Percentiles rank a stretch among this genome's conserved stretches.
Conservation (phyloP, 1,140 invertebrate species). For the Philaenus spumarius region DNA sequence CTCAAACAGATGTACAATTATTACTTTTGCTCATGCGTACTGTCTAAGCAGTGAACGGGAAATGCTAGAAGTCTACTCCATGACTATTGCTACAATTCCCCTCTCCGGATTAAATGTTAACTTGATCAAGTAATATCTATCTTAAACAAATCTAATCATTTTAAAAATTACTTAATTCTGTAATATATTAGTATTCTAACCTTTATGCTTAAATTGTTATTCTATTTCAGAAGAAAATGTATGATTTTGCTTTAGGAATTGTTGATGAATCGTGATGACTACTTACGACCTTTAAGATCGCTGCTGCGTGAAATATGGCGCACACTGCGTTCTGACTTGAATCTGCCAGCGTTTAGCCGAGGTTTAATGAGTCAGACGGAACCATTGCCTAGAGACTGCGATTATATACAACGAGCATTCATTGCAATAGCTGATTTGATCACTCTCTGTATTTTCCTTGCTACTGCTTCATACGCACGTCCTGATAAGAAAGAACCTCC, state of each 20-base stretch:
- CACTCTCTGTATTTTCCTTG: slow-evolving; percentile 75
- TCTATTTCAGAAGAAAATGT: no score
- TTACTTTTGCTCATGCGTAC: no score
- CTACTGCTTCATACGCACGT: slow-evolving; percentile 55
- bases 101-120: no score
- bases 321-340: slow-evolving; percentile 71
- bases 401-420: slow-evolving; percentile 77
- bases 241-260: slow-evolving; percentile 58
- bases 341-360: slow-evolving; percentile 60
- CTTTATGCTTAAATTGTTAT: no score
- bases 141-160: no score
- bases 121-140: no score
- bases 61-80: no score
- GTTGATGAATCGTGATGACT: slow-evolving; percentile 83
- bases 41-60: no score
- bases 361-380: slow-evolving; percentile 56
- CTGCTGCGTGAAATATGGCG: slow-evolving; percentile 77
- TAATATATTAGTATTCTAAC: no score
- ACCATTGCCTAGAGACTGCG: slow-evolving; percentile 49
- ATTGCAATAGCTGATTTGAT: slow-evolving; percentile 76
- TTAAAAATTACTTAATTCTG: no score
- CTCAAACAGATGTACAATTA: no score
- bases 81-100: no score
- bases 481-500: slow-evolving; percentile 55
- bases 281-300: slow-evolving; percentile 72